These are phyloP conservation scores for Paragorgia papillata DNA, from an alignment of 92 coral and sea anemone genomes.

Conservation along the genomic window DNA sequence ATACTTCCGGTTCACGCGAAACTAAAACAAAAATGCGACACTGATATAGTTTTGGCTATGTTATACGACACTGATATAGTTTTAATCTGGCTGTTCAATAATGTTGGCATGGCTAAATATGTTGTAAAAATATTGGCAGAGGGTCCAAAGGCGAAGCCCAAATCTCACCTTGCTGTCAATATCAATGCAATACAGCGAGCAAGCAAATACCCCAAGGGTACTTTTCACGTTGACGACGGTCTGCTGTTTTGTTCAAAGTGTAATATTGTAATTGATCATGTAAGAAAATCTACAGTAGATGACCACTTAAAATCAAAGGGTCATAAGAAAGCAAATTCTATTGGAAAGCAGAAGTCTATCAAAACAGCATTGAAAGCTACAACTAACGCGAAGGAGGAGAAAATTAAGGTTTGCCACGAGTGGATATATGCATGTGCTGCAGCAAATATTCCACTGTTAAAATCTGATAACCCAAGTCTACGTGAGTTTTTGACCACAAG, in stretches of 20 bases:
- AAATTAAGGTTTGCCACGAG: conserved; percentile 58
- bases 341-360: conserved; percentile 28
- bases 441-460: conserved; percentile 62
- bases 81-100: too few relatives aligned
- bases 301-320: conserved; percentile 46
- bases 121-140: too few relatives aligned
- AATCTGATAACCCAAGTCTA: conserved; percentile 55
- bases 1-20: too few relatives aligned
- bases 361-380: conserved; percentile 31
- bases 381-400: conserved; percentile 41
- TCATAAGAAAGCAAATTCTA: conserved; percentile 30
- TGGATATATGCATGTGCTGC: conserved; percentile 63
- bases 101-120: too few relatives aligned
- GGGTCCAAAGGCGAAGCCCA: too few relatives aligned
- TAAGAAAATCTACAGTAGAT: conserved; percentile 40
- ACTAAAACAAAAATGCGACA: too few relatives aligned
- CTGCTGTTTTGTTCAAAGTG: conserved; percentile 51
- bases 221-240: conserved; percentile 48
- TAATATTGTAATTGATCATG: conserved; percentile 49
- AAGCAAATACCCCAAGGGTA: too few relatives aligned
- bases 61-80: too few relatives aligned
- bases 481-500: conserved; percentile 41
- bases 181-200: too few relatives aligned
- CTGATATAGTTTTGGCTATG: too few relatives aligned
- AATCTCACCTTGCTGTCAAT: too few relatives aligned